A percentile compares a stretch with the other conserved stretches of the same genome.
phyloP scores from a whole-genome alignment of 2,888 invertebrate species.

The Candidula unifasciata region DNA sequence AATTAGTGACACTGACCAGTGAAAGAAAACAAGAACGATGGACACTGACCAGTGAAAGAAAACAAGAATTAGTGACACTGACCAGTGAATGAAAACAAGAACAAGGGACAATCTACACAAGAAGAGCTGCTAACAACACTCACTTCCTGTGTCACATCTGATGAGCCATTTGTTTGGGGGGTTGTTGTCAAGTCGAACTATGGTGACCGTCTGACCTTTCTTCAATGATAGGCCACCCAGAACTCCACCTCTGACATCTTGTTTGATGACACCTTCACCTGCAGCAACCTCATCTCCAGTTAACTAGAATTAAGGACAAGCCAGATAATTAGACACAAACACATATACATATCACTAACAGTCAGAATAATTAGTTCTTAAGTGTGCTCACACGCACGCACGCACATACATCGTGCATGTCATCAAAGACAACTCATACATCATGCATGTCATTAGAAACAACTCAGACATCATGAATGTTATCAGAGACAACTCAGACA shows the following conservation, averaged over 20 bases:
- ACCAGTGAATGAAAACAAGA: background rate
- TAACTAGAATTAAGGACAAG: conserved; percentile 32
- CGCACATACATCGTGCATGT: too few relatives aligned
- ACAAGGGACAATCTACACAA: too few relatives aligned
- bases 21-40: too few relatives aligned
- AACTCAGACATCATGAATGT: too few relatives aligned
- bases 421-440: too few relatives aligned
- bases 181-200: conserved; percentile 53
- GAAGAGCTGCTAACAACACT: conserved; percentile 18
- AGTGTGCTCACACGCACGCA: too few relatives aligned
- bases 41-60: too few relatives aligned
- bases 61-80: too few relatives aligned
- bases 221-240: conserved; percentile 48
- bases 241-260: conserved; percentile 42
- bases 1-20: too few relatives aligned
- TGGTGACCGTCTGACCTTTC: conserved; percentile 53
- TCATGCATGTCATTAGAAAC: too few relatives aligned
- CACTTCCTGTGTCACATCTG: conserved; percentile 49
- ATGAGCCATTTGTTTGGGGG: conserved; percentile 57
- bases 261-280: conserved; percentile 52
- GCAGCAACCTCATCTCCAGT: conserved; percentile 44
- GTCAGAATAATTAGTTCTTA: too few relatives aligned
- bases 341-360: conserved; percentile 1
- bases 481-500: too few relatives aligned
- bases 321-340: background rate